phyloP scores from a whole-genome alignment of 2,113 vertebrate species.

The Labrus mixtus region DNA sequence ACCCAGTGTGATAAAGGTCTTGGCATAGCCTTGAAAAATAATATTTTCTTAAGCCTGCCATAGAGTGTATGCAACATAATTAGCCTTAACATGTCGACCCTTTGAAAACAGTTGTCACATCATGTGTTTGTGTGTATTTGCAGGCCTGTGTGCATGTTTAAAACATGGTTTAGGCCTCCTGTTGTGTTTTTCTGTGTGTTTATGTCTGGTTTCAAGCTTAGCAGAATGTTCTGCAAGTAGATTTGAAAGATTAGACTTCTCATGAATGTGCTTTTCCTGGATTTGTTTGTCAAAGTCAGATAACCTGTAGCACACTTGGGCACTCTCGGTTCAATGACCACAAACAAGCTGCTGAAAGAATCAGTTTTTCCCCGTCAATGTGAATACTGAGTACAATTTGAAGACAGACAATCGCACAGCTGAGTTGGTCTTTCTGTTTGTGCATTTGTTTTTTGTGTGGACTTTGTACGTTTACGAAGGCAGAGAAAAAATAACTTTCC shows the following conservation, averaged over 20 bases:
- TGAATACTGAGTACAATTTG: not conserved
- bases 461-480: constrained; percentile 28
- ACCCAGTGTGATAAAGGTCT: not conserved
- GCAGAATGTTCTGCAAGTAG: constrained; percentile 67
- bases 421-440: constrained; percentile 15
- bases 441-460: constrained; percentile 44
- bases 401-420: constrained; percentile 29
- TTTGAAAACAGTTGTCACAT: constrained; percentile 44
- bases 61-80: not conserved
- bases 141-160: not conserved
- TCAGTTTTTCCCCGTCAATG: constrained; percentile 37
- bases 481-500: constrained; percentile 38
- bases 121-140: constrained; percentile 17
- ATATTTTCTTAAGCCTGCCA: not conserved
- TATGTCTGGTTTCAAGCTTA: constrained; percentile 38
- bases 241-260: constrained; percentile 71
- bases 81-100: constrained; percentile 22
- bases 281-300: constrained; percentile 79
- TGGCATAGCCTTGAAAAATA: constrained; percentile 35
- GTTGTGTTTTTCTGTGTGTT: constrained; percentile 22
- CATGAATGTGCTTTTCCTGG: constrained; percentile 79
- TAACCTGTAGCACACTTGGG: constrained; percentile 62
- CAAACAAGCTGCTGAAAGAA: constrained; percentile 38
- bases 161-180: constrained; percentile 27
- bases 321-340: constrained; percentile 35